Percentiles rank a stretch among this genome's conserved stretches.
These are phyloP conservation scores for Collichthys lucidus DNA, from an alignment of 2,113 vertebrate genomes.

Conservation along the genomic window DNA sequence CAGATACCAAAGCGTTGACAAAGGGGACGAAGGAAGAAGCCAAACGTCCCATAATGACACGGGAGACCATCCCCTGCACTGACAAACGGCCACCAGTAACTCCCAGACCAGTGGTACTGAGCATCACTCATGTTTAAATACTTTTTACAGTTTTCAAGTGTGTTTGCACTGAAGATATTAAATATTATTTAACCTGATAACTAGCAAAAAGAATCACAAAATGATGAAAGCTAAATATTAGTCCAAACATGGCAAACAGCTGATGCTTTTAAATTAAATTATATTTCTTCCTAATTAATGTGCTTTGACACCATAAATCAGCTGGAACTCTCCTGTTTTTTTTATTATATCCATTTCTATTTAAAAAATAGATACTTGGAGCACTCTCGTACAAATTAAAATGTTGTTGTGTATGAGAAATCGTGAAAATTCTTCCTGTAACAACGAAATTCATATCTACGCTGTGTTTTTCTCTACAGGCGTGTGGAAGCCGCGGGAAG, in stretches of 20 bases:
- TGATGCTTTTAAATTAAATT: background rate
- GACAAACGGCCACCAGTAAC: slow-evolving; percentile 52
- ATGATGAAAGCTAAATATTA: background rate
- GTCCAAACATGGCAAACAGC: background rate
- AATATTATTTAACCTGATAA: background rate
- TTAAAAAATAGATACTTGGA: too few species aligned
- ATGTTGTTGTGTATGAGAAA: background rate
- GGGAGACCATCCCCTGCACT: slow-evolving; percentile 45
- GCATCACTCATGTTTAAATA: background rate
- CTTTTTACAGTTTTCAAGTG: background rate
- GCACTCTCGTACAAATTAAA: too few species aligned
- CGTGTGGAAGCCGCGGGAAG: slow-evolving; percentile 88
- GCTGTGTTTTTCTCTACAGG: slow-evolving; percentile 69
- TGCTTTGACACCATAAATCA: too few species aligned
- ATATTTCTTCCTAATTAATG: too few species aligned
- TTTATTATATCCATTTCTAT: too few species aligned
- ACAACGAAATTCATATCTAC: background rate
- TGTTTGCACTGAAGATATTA: background rate
- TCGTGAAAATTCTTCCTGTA: background rate
- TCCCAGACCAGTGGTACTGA: slow-evolving; percentile 67
- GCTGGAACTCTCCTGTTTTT: too few species aligned
- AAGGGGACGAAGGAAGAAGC: slow-evolving; percentile 37
- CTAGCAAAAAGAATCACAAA: background rate
- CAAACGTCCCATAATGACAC: slow-evolving; percentile 30
- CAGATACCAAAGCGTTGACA: slow-evolving; percentile 18